Conservation (phyloP, 2,888 invertebrate species). For the Resseliella maxima region DNA sequence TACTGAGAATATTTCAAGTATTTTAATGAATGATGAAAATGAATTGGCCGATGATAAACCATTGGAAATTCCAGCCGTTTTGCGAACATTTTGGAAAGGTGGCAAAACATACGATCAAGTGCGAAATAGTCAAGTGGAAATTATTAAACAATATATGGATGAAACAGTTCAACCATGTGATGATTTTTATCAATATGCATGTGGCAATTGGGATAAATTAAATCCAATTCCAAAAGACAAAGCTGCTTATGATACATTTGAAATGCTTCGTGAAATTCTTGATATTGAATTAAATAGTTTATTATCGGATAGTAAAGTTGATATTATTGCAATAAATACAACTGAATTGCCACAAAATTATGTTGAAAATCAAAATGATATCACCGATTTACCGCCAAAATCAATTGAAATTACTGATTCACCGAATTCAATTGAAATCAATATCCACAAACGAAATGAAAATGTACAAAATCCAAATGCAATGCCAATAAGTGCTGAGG, state of each 20-base stretch:
- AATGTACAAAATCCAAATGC: background rate
- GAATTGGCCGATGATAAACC: constrained; percentile 56
- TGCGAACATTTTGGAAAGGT: constrained; percentile 72
- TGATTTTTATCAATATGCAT: constrained; percentile 87
- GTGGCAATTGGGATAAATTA: constrained; percentile 85
- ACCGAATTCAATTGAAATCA: background rate
- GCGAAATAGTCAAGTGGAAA: constrained; percentile 73
- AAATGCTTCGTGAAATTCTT: constrained; percentile 85
- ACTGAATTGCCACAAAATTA: constrained; percentile 10
- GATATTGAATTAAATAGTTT: constrained; percentile 77
- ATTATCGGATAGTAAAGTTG: constrained; percentile 68
- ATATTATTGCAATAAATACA: background rate
- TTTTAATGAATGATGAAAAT: background rate
- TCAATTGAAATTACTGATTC: background rate
- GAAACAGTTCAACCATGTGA: constrained; percentile 77
- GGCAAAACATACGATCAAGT: constrained; percentile 70
- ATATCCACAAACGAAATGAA: background rate
- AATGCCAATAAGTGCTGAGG: constrained; percentile 71
- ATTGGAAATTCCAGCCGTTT: constrained; percentile 61
- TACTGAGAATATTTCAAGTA: background rate
- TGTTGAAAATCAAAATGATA: too few relatives aligned
- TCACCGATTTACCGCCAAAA: too few relatives aligned
- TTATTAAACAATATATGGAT: constrained; percentile 85
- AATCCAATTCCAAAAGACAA: constrained; percentile 91
- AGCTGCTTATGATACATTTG: constrained; percentile 89